Evolutionary conservation across 2,888 invertebrate species (phyloP), one percentile per base, ranked within the genome.

Genomic region (Calliphora vomitoria): DNA sequence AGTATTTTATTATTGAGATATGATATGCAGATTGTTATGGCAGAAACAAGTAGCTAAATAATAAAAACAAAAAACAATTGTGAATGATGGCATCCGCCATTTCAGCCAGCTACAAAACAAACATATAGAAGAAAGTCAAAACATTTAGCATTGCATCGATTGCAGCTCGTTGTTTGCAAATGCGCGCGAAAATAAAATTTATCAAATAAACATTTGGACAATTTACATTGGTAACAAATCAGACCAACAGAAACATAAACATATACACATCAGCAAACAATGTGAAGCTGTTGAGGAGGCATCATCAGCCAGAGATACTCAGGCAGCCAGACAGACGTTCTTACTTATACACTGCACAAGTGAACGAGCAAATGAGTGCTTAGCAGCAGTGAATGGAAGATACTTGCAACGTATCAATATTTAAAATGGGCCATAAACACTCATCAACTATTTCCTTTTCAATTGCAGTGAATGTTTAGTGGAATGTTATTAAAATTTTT

Each of bases 81-180:
- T 91, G 91, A 91, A 90, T 91, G 91, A 92, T 91, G 91, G 91
- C 91, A 92, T 92, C 92, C 91, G 92, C 92, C 90, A 90, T 90
- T 88, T 89, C 88, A 89, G 82, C 44, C 13, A 82, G 35, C 35
- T 5, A 35, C 3, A 35, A 35, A 35, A 35, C 35, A 35, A 35
- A 35, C 35, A 5, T 35, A 35, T 75, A n/a, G 35, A 60, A 69
- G 76, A 76, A 69, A 47, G 25, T 68, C 68, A 68, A 68, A 68
- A 68, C 20, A 47, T 68, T 68, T 25, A 25, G 11, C n/a, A 68
- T 31, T 68, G 44, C n/a, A 60, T 8, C 11, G 11, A 44, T 44
- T 10, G 44, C 44, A 68, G 13, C 8, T 53, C 31, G 53, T 13
- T 44, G 35, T 25, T n/a, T 11, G 31, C 13, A 18, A 41, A 25